Percentiles rank a stretch among this genome's conserved stretches.
Evolutionary conservation across 2,797 vertebrate genomes (phyloP).

Genomic region (Crypturellus tataupa): DNA sequence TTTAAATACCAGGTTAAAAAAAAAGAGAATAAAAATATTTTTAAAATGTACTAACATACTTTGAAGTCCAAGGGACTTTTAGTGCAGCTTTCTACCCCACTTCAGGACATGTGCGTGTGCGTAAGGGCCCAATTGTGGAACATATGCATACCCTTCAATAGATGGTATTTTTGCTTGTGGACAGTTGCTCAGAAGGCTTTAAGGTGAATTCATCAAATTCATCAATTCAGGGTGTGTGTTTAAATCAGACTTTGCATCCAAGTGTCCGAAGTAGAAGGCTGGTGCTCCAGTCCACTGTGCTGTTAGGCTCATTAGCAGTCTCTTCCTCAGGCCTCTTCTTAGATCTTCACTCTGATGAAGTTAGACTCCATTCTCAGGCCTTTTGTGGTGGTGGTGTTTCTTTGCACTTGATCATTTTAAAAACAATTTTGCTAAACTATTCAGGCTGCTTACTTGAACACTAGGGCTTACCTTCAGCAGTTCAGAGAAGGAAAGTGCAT

Average conservation of each 20-base stretch:
- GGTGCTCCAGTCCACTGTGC: neutral
- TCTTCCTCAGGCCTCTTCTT: neutral
- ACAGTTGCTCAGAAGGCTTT: neutral
- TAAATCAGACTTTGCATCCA: conserved; percentile 2
- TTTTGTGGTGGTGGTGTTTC: neutral
- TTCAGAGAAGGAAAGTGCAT: neutral
- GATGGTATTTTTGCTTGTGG: neutral
- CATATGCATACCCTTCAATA: neutral
- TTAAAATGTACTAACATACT: neutral
- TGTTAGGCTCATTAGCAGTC: neutral
- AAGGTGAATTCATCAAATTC: neutral
- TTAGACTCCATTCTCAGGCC: neutral
- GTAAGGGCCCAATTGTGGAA: neutral
- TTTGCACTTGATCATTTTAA: neutral
- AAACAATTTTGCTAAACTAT: neutral
- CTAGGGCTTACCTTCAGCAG: neutral
- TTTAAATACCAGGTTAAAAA: conserved; percentile 4
- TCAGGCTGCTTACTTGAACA: neutral
- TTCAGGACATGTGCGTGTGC: rapidly evolving
- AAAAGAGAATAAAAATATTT: neutral
- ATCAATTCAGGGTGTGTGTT: neutral
- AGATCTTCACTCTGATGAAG: neutral
- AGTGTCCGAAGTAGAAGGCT: neutral
- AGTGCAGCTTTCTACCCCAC: neutral
- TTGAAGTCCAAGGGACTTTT: neutral